phyloP scores from a whole-genome alignment of 2,888 invertebrate genomes.

The Caenorhabditis drosophilae region DNA sequence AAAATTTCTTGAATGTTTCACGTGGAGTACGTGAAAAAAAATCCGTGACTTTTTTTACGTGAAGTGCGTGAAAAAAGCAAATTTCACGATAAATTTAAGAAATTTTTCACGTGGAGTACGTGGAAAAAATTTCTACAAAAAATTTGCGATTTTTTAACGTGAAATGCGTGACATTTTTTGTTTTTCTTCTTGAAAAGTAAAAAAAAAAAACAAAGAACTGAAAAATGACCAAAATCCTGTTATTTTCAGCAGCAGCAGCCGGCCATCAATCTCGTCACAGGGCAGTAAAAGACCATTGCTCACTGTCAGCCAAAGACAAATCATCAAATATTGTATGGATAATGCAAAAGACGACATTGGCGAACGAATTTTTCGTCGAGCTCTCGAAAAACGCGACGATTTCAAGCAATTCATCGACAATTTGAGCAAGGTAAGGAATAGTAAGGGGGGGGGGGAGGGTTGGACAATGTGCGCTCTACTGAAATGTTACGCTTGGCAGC shows the following conservation, averaged over 20 bases:
- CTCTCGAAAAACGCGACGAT: conserved; percentile 54
- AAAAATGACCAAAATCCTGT: too few species aligned
- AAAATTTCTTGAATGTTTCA: too few species aligned
- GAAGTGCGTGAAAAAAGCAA: too few species aligned
- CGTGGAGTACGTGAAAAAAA: background rate
- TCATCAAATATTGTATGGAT: conserved; percentile 62
- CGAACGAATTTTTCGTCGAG: conserved; percentile 57
- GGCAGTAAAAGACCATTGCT: conserved; percentile 51
- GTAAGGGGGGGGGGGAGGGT: too few species aligned
- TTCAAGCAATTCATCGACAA: conserved; percentile 52
- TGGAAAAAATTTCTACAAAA: background rate
- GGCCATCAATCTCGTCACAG: conserved; percentile 45
- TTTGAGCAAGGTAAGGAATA: conserved; percentile 43
- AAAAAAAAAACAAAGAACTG: too few species aligned
- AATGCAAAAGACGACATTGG: conserved; percentile 63
- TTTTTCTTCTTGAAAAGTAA: background rate
- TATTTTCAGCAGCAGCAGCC: conserved; percentile 31
- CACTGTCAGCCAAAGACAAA: conserved; percentile 46
- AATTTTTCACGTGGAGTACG: too few species aligned
- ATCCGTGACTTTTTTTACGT: background rate
- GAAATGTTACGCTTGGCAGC: too few species aligned
- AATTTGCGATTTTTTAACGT: background rate
- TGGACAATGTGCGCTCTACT: too few species aligned
- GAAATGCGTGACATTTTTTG: background rate
- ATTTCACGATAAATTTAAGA: too few species aligned